A percentile compares a stretch with the other conserved stretches of the same genome.
Conservation (phyloP, 2,888 invertebrate species). For the Cantharis nigra region DNA sequence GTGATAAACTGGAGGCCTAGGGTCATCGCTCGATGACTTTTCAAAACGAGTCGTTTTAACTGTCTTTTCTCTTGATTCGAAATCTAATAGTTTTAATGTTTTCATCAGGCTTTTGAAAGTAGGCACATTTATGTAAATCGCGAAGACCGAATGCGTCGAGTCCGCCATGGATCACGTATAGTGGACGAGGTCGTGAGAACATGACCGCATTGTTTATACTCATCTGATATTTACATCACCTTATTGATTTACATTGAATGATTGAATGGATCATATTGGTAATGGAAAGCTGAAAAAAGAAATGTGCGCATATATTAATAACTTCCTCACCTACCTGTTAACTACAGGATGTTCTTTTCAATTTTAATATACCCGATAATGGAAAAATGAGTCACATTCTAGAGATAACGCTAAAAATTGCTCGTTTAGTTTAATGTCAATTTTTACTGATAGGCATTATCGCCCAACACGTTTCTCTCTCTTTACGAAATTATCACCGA, state of each 20-base stretch:
- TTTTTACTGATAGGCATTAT: slow-evolving; percentile 11
- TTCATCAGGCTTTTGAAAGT: slow-evolving; percentile 15
- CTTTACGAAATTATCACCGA: slow-evolving; percentile 11
- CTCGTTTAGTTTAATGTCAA: slow-evolving; percentile 9
- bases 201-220: slow-evolving; percentile 34
- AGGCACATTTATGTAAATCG: slow-evolving; percentile 21
- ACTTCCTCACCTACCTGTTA: slow-evolving; percentile 18
- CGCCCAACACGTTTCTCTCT: slow-evolving; percentile 12
- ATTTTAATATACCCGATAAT: not conserved
- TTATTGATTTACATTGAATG: slow-evolving; percentile 33
- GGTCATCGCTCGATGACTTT: slow-evolving; percentile 14
- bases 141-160: slow-evolving; percentile 21
- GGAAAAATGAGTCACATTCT: slow-evolving; percentile 3
- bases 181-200: slow-evolving; percentile 34
- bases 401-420: slow-evolving; percentile 13
- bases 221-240: slow-evolving; percentile 32
- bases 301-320: slow-evolving; percentile 13
- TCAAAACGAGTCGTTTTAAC: not conserved
- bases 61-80: not conserved
- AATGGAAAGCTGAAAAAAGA: slow-evolving; percentile 23
- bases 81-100: not conserved
- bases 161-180: slow-evolving; percentile 29
- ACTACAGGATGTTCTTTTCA: slow-evolving; percentile 13
- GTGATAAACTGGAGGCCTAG: slow-evolving; percentile 10
- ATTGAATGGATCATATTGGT: slow-evolving; percentile 28